A percentile compares a stretch with the other conserved stretches of the same genome.
These are phyloP conservation scores for Vidua macroura DNA, from an alignment of 2,113 vertebrate genomes.

Conservation along the genomic window DNA sequence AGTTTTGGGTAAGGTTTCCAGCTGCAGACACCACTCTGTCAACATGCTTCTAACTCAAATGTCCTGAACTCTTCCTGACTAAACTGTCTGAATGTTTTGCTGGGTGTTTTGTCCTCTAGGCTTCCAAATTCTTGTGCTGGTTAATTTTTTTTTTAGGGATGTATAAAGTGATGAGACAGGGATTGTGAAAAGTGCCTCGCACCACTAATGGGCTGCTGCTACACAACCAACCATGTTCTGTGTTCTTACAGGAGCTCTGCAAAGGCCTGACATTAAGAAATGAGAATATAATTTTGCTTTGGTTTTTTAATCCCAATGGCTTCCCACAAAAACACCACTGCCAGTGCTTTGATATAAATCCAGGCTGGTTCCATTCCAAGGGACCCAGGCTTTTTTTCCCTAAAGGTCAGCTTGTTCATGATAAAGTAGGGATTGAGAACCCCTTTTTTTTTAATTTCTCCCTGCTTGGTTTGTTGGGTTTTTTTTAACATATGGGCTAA, in stretches of 20 bases:
- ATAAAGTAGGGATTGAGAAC: neutral
- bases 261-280: neutral
- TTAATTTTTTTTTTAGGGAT: neutral
- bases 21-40: neutral
- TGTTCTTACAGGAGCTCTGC: neutral
- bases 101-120: neutral
- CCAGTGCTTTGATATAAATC: neutral
- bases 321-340: neutral
- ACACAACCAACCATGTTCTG: neutral
- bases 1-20: neutral
- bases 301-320: neutral
- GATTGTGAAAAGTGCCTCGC: neutral
- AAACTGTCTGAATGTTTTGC: neutral
- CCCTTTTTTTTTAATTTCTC: neutral
- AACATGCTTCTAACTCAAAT: neutral
- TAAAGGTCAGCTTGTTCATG: neutral
- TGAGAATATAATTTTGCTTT: neutral
- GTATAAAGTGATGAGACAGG: neutral
- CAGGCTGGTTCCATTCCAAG: neutral
- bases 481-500: neutral
- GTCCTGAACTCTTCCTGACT: neutral
- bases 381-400: neutral
- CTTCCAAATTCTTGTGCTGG: neutral
- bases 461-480: neutral
- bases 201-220: neutral